A percentile compares a stretch with the other conserved stretches of the same genome.
These are phyloP conservation scores for Artibeus jamaicensis DNA, from an alignment of 2,797 vertebrate genomes.

Conservation along the genomic window DNA sequence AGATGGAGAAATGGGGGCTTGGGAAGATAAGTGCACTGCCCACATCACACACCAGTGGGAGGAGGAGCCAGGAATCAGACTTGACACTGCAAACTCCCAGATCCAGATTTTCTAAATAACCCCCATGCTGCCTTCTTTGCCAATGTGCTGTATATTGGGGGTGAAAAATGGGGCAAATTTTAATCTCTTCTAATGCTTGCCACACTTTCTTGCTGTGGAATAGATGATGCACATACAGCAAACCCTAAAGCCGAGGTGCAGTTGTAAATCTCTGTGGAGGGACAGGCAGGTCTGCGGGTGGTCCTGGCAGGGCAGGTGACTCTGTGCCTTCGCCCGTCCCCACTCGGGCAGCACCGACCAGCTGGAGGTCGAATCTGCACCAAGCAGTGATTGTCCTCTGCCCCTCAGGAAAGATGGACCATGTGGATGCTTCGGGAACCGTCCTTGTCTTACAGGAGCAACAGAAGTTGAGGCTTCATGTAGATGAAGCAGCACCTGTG, in stretches of 20 bases:
- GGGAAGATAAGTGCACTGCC: background rate
- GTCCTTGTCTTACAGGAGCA: constrained; percentile 12
- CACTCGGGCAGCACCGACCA: background rate
- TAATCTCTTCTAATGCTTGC: background rate
- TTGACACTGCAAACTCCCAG: background rate
- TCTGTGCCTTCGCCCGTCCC: background rate
- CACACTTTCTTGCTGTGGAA: background rate
- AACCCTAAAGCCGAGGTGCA: background rate
- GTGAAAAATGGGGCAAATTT: background rate
- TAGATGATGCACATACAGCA: background rate
- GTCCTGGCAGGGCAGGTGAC: background rate
- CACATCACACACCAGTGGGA: background rate
- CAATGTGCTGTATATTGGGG: background rate
- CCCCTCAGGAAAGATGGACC: background rate
- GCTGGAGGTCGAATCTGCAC: background rate
- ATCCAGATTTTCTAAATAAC: background rate
- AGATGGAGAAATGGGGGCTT: background rate
- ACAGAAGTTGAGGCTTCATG: background rate
- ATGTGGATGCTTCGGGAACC: background rate
- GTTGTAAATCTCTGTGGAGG: background rate
- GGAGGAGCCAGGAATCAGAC: background rate
- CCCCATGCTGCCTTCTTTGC: background rate
- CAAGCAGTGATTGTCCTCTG: background rate
- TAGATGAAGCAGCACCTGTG: background rate
- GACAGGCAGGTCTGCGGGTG: background rate